Conservation (phyloP, 2,113 vertebrate species). For the Strigops habroptila region DNA sequence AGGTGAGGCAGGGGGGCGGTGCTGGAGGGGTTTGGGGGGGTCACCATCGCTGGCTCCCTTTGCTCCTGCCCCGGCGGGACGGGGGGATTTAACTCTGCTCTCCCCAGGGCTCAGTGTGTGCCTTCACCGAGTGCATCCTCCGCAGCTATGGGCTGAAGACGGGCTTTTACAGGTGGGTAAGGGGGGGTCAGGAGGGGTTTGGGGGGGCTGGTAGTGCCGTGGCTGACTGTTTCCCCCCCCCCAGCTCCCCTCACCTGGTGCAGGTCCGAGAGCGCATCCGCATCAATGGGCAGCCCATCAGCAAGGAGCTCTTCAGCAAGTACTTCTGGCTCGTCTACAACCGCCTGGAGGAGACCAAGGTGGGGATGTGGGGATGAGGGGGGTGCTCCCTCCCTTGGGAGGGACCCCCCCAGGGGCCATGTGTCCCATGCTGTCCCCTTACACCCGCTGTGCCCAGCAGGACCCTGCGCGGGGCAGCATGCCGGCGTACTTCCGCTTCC, state of each 20-base stretch:
- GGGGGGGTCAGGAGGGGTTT: not conserved
- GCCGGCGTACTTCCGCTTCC: constrained; percentile 94
- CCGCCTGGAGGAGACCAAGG: constrained; percentile 87
- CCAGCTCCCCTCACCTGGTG: constrained; percentile 93
- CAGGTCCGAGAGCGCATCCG: constrained; percentile 94
- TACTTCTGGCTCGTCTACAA: constrained; percentile 94
- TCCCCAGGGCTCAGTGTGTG: constrained; percentile 81
- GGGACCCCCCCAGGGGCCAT: accelerated
- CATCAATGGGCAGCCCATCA: constrained; percentile 90
- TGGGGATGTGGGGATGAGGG: not conserved
- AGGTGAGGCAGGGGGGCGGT: constrained; percentile 76
- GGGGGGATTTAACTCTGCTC: not conserved
- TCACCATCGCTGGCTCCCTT: accelerated
- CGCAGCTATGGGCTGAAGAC: constrained; percentile 89
- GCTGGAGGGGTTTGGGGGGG: not conserved
- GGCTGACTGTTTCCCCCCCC: not conserved
- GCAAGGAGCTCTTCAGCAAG: constrained; percentile 89
- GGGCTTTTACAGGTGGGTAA: constrained; percentile 90
- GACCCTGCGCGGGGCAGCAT: constrained; percentile 68
- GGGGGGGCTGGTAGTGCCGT: accelerated
- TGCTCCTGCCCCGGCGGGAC: accelerated
- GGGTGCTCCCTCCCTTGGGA: not conserved
- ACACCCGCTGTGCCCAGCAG: constrained; percentile 38
- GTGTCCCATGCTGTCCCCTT: accelerated
- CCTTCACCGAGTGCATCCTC: constrained; percentile 89